Conservation (phyloP, 2,113 vertebrate species). For the Thinocorus orbignyianus region DNA sequence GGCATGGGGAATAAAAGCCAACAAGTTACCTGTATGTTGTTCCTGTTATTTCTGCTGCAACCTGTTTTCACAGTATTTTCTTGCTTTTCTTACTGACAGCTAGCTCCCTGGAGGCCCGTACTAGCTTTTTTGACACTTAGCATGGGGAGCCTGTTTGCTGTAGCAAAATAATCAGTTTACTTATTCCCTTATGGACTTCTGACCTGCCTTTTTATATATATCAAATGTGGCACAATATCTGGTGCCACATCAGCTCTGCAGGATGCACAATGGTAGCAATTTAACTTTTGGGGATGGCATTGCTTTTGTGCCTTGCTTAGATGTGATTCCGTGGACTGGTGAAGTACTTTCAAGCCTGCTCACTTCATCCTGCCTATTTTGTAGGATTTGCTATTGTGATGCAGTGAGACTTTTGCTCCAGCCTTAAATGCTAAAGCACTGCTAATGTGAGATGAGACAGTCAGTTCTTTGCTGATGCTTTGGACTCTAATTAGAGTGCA, state of each 20-base stretch:
- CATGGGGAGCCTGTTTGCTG: not conserved
- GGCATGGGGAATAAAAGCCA: not conserved
- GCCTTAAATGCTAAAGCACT: not conserved
- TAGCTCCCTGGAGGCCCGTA: not conserved
- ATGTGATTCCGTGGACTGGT: not conserved
- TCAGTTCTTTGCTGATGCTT: not conserved
- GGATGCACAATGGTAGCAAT: fast-evolving
- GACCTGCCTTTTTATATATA: not conserved
- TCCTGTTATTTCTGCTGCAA: not conserved
- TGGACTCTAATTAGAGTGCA: not conserved
- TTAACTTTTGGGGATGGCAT: not conserved
- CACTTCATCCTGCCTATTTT: not conserved
- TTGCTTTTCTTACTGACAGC: not conserved
- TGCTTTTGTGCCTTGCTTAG: not conserved
- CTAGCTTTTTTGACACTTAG: not conserved
- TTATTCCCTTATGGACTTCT: not conserved
- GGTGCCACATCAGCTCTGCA: not conserved
- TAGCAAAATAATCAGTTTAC: not conserved
- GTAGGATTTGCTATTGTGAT: not conserved
- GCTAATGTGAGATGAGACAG: not conserved
- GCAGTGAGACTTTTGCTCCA: not conserved
- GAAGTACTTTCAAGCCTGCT: not conserved
- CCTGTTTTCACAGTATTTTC: not conserved
- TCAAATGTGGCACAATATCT: not conserved
- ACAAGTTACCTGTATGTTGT: not conserved